Base-by-base conservation (phyloP, 2,113 vertebrate genomes). In the Gallinago paraguaiae region DNA sequence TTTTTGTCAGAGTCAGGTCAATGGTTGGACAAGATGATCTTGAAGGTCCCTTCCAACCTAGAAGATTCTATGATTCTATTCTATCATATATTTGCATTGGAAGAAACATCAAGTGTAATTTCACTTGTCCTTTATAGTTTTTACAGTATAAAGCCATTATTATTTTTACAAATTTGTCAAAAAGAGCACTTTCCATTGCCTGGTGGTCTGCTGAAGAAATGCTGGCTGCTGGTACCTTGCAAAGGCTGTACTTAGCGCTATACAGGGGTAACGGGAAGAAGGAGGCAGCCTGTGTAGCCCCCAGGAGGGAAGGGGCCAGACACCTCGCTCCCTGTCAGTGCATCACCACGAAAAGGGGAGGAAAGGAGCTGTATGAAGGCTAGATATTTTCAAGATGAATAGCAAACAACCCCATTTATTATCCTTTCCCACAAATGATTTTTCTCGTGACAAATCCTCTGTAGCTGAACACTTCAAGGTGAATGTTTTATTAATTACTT, bases 291-390 rank as follows among this genome's bases (percentile, higher is more conserved):
- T 3, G 0, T 12, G 28, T 4, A 25, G 28, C 43, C 30, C 24
- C 17, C 33, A 28, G 43, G 8, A 37, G 13, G 16, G 35, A 31
- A 51, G 39, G 10, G 33, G 22, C 9, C 27, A 60, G 30, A 11
- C 10, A 30, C 11, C 17, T 78, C 41, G 2, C 56, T n/a, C 8
- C 8, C 18, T 76, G 25, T 48, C 31, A 60, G 30, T 4, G 9
- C 33, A 7, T 41, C 9, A 3, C 7, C 20, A 16, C 9, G 9
- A 48, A 54, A 54, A 3, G 8, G 33, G 17, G 39, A 10, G 18
- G 33, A 33, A 33, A 17, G 25, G 20, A 84, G 13, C 4, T 1
- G 0, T 20, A 28, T 3, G 9, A 25, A 48, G 13, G 13, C 4
- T 10, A 22, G 22, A 3, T 41, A 13, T 25, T 72, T 61, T 63